Evolutionary conservation across 2,888 invertebrate species (phyloP).

Genomic region (Pycnomerus fuliginosus): DNA sequence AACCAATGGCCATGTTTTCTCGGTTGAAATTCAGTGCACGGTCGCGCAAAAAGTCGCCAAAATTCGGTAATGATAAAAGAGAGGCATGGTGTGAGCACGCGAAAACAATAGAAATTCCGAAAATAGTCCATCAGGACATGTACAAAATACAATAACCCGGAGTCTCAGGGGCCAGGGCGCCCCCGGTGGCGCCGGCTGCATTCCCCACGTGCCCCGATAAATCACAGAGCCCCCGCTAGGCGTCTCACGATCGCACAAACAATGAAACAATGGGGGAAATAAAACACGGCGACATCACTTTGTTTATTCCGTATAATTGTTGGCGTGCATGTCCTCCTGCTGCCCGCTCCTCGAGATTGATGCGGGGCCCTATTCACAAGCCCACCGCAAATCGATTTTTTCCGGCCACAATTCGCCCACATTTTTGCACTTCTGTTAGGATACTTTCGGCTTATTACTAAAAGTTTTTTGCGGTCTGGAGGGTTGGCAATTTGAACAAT

Average conservation of each 20-base stretch:
- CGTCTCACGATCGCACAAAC: conserved; percentile 51
- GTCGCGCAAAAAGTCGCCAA: too few species aligned
- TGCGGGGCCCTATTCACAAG: too few species aligned
- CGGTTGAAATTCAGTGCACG: too few species aligned
- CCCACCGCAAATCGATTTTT: too few species aligned
- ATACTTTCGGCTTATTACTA: too few species aligned
- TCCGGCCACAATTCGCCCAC: too few species aligned
- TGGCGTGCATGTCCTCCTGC: conserved; percentile 40
- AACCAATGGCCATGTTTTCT: conserved; percentile 26
- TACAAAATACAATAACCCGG: conserved; percentile 42
- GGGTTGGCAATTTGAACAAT: too few species aligned
- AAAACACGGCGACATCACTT: conserved; percentile 53
- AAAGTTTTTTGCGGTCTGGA: too few species aligned
- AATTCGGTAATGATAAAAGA: too few species aligned
- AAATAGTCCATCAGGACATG: conserved; percentile 46
- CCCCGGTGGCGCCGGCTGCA: conserved; percentile 55
- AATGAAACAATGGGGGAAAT: conserved; percentile 55
- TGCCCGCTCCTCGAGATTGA: conserved; percentile 15
- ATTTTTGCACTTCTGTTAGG: too few species aligned
- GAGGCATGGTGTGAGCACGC: too few species aligned
- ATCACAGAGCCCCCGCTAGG: conserved; percentile 52
- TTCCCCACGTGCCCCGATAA: conserved; percentile 54
- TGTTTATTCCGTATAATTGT: conserved; percentile 53
- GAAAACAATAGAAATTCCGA: conserved; percentile 53
- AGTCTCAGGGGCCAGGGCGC: conserved; percentile 44